Evolutionary conservation across 1,140 invertebrate species (phyloP).

Genomic region (Hesperophylax magnus): DNA sequence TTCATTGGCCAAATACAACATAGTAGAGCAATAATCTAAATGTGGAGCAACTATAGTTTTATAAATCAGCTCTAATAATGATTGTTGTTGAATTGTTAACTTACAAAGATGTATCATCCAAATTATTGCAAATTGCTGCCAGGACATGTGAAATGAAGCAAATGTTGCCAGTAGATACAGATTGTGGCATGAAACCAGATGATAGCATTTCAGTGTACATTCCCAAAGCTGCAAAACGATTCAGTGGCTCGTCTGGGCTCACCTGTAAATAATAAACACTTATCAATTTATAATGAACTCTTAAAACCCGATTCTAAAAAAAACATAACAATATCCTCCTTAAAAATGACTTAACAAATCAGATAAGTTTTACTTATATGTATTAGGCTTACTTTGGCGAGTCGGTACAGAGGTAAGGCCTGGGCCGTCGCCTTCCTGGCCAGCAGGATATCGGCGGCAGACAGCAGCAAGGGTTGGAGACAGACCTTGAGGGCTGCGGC

Average conservation of each 20-base stretch:
- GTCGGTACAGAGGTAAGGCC: conserved; percentile 44
- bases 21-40: no score
- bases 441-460: conserved; percentile 51
- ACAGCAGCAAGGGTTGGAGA: conserved; percentile 43
- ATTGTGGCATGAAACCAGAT: conserved; percentile 47
- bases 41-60: no score
- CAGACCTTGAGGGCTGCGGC: conserved; percentile 46
- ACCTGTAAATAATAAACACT: conserved; percentile 32
- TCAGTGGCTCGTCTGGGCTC: conserved; percentile 47
- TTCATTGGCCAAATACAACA: no score
- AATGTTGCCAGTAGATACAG: conserved; percentile 41
- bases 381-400: conserved; percentile 48
- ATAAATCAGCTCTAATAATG: no score
- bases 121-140: conserved; percentile 26
- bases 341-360: no score
- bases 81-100: not conserved
- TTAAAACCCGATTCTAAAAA: no score
- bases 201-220: conserved; percentile 47
- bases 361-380: no score
- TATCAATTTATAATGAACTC: no score
- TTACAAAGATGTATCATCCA: conserved; percentile 41
- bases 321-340: no score
- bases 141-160: conserved; percentile 45
- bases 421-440: conserved; percentile 6
- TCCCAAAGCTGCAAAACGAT: conserved; percentile 43